Conservation (phyloP, 2,888 invertebrate species). For the Phragmatobia fuliginosa region DNA sequence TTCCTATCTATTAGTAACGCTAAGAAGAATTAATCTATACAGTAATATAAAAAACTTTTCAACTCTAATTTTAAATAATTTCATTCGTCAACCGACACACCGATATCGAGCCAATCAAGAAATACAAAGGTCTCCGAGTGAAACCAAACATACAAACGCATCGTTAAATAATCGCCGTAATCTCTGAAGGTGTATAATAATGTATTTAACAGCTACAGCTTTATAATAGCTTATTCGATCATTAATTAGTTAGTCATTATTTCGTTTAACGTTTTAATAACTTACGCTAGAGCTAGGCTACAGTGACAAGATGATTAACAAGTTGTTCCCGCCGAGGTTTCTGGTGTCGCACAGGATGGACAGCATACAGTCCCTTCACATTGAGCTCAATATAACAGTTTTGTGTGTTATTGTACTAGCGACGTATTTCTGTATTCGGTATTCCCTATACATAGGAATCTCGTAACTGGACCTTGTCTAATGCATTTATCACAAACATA, state of each 20-base stretch:
- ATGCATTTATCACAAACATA: slow-evolving; percentile 59
- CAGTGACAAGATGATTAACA: slow-evolving; percentile 70
- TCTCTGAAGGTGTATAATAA: slow-evolving; percentile 73
- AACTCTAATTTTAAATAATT: slow-evolving; percentile 65
- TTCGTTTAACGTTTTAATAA: slow-evolving; percentile 71
- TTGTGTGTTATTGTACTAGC: slow-evolving; percentile 47
- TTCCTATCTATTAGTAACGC: slow-evolving; percentile 72
- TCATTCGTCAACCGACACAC: slow-evolving; percentile 66
- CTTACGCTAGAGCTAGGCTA: slow-evolving; percentile 70
- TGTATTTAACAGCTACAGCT: slow-evolving; percentile 72
- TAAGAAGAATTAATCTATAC: slow-evolving; percentile 72
- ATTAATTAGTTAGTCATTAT: slow-evolving; percentile 65
- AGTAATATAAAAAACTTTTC: slow-evolving; percentile 72
- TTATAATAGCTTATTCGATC: slow-evolving; percentile 68
- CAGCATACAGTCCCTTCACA: slow-evolving; percentile 52
- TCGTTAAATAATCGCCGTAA: slow-evolving; percentile 61
- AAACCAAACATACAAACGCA: slow-evolving; percentile 47
- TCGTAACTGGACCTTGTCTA: slow-evolving; percentile 63
- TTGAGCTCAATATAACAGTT: slow-evolving; percentile 59
- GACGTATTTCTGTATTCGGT: slow-evolving; percentile 60
- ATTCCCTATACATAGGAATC: slow-evolving; percentile 72
- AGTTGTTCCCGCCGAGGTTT: slow-evolving; percentile 76
- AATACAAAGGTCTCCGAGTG: slow-evolving; percentile 52
- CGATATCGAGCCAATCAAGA: slow-evolving; percentile 62
- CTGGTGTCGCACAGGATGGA: slow-evolving; percentile 58